A percentile compares a stretch with the other conserved stretches of the same genome.
These are phyloP conservation scores for Seira sanloemensis DNA, from an alignment of 2,888 invertebrate species.

Conservation along the genomic window DNA sequence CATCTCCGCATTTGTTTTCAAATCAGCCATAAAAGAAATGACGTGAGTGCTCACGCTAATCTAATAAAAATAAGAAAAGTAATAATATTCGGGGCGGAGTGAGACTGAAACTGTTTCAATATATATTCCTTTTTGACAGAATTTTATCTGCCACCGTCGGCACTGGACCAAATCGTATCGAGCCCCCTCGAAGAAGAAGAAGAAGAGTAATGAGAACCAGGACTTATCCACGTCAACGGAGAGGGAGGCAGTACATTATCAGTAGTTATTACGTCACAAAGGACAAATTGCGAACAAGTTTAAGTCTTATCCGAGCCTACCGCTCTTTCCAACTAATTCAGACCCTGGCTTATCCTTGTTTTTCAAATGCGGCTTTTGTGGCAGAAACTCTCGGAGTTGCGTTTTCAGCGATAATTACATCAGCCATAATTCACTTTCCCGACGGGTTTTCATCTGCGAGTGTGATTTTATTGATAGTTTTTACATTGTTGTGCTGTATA, in stretches of 20 bases:
- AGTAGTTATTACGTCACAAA: conserved; percentile 21
- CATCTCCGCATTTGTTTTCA: conserved; percentile 29
- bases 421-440: conserved; percentile 3
- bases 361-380: conserved; percentile 15
- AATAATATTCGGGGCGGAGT: too few relatives aligned
- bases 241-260: too few relatives aligned
- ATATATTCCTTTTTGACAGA: too few relatives aligned
- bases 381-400: conserved; percentile 10
- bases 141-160: too few relatives aligned
- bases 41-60: conserved; percentile 17
- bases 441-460: background rate
- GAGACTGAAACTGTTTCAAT: too few relatives aligned
- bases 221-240: too few relatives aligned
- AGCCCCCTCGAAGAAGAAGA: too few relatives aligned
- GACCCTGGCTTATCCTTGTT: conserved; percentile 28
- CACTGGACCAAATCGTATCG: too few relatives aligned
- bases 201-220: too few relatives aligned
- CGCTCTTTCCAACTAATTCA: conserved; percentile 28
- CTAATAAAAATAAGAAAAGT: background rate
- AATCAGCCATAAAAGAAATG: conserved; percentile 26
- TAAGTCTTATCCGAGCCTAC: conserved; percentile 26
- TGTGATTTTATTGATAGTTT: background rate
- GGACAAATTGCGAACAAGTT: conserved; percentile 28
- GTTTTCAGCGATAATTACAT: background rate
- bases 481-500: background rate